Percentiles rank a stretch among this genome's conserved stretches.
phyloP scores from a whole-genome alignment of 2,888 invertebrate genomes.

The Cerceris rybyensis region DNA sequence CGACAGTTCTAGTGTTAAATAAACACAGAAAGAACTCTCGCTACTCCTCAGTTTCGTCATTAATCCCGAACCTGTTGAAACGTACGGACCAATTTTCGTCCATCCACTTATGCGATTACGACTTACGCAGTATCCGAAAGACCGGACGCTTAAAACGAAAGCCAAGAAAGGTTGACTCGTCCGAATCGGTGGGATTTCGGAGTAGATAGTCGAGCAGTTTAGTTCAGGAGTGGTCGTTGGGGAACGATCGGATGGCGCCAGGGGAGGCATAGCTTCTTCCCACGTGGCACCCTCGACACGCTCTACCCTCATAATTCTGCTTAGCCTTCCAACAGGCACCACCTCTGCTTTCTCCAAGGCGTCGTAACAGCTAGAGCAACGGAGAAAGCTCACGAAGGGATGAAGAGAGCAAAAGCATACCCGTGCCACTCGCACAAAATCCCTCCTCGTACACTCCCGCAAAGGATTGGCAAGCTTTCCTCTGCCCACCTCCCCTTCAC shows the following conservation, averaged over 20 bases:
- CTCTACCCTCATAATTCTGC: constrained; percentile 77
- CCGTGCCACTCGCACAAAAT: constrained; percentile 32
- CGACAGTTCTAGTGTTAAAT: no score
- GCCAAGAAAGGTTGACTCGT: constrained; percentile 40
- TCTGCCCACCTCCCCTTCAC: constrained; percentile 13
- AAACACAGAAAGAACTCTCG: not conserved
- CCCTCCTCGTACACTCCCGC: constrained; percentile 35
- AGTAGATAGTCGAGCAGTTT: constrained; percentile 76
- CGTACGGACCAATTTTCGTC: not conserved
- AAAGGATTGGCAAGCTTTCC: constrained; percentile 48
- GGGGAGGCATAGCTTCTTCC: constrained; percentile 80
- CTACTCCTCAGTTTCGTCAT: not conserved
- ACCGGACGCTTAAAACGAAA: constrained; percentile 30
- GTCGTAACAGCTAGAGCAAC: constrained; percentile 42
- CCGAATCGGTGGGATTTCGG: constrained; percentile 47
- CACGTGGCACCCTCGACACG: constrained; percentile 75
- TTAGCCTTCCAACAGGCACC: constrained; percentile 65
- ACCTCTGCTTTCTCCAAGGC: constrained; percentile 60
- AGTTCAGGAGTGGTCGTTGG: constrained; percentile 79
- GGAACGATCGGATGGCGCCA: constrained; percentile 79
- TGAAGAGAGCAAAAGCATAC: not conserved
- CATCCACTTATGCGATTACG: not conserved
- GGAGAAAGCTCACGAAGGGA: constrained; percentile 18
- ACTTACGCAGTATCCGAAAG: constrained; percentile 10
- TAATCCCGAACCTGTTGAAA: not conserved